Conservation (phyloP, 2,888 invertebrate species). For the Gerosis bhagava region DNA sequence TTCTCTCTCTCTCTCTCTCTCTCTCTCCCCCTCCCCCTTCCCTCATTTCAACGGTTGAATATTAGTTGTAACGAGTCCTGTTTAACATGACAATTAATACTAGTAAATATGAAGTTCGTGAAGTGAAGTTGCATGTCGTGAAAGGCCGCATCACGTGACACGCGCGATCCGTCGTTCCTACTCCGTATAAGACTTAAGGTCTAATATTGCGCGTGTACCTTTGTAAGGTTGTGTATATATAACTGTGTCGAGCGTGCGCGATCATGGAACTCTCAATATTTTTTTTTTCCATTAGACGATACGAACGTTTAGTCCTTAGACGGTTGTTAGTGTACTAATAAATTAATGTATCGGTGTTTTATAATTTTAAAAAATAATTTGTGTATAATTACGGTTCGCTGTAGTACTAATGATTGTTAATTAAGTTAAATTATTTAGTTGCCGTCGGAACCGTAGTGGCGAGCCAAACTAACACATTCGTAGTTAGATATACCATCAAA, state of each 20-base stretch:
- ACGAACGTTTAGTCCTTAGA: slow-evolving; percentile 16
- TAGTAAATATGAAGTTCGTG: background rate
- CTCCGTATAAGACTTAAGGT: background rate
- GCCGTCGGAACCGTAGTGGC: slow-evolving; percentile 11
- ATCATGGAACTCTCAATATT: slow-evolving; percentile 1
- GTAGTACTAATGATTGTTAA: slow-evolving; percentile 44
- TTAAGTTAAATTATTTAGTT: slow-evolving; percentile 43
- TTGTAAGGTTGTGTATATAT: slow-evolving; percentile 5
- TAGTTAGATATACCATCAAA: slow-evolving; percentile 17
- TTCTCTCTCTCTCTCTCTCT: too few relatives aligned
- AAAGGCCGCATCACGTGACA: too few relatives aligned
- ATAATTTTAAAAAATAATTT: slow-evolving; percentile 50
- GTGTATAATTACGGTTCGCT: slow-evolving; percentile 47
- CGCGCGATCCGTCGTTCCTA: slow-evolving; percentile 15
- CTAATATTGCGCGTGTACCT: slow-evolving; percentile 4
- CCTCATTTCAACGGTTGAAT: background rate
- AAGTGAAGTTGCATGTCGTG: too few relatives aligned
- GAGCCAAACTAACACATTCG: background rate
- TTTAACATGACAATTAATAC: slow-evolving; percentile 14
- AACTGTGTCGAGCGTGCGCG: background rate
- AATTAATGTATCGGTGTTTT: slow-evolving; percentile 47
- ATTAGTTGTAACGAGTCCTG: background rate
- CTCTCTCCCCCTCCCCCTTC: too few relatives aligned
- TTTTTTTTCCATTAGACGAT: slow-evolving; percentile 13
- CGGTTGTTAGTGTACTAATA: slow-evolving; percentile 42